These are phyloP conservation scores for Netelia inedita DNA, from an alignment of 2,888 invertebrate genomes.

Conservation along the genomic window DNA sequence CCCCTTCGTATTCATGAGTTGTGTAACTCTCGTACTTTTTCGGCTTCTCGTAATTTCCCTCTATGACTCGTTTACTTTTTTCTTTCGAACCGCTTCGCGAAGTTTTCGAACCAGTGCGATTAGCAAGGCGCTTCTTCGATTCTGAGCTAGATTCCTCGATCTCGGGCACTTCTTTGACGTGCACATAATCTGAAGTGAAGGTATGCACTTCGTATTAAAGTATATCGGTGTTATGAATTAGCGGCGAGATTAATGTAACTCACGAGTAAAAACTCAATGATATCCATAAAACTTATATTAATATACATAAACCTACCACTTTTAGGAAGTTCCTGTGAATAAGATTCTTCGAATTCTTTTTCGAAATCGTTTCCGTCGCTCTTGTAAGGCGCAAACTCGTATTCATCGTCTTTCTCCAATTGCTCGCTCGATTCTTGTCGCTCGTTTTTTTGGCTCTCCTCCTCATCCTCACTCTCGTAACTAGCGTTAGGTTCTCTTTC, in stretches of 20 bases:
- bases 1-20: slow-evolving; percentile 54
- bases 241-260: neutral
- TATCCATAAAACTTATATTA: neutral
- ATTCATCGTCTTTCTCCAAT: slow-evolving; percentile 62
- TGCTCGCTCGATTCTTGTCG: slow-evolving; percentile 69
- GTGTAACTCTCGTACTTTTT: slow-evolving; percentile 57
- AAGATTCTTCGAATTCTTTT: slow-evolving; percentile 77
- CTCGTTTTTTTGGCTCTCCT: slow-evolving; percentile 73
- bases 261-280: neutral
- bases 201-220: neutral
- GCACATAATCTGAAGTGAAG: slow-evolving; percentile 73
- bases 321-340: slow-evolving; percentile 72
- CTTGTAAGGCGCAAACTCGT: slow-evolving; percentile 55
- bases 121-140: slow-evolving; percentile 18
- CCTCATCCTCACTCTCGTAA: slow-evolving; percentile 74
- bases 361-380: slow-evolving; percentile 75
- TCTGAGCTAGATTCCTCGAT: slow-evolving; percentile 68
- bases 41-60: slow-evolving; percentile 60
- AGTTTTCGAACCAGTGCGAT: slow-evolving; percentile 2
- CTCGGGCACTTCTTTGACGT: slow-evolving; percentile 75
- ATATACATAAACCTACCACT: slow-evolving; percentile 70
- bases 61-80: slow-evolving; percentile 53
- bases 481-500: slow-evolving; percentile 43
- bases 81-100: slow-evolving; percentile 33
- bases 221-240: neutral